Base-by-base conservation (phyloP, 1,140 invertebrate species). In the Maniola jurtina region DNA sequence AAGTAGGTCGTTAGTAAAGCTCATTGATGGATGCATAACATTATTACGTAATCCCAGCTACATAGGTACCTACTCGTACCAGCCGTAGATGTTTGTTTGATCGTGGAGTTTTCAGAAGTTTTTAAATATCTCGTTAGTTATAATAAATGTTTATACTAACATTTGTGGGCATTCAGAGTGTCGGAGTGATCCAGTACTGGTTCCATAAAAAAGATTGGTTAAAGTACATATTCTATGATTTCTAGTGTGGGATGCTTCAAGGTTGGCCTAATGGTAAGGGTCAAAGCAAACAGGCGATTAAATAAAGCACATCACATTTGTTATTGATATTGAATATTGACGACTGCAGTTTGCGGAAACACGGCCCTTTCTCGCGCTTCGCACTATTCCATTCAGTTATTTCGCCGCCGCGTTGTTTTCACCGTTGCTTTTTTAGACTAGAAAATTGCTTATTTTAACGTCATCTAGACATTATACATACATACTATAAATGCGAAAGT, bases 31-130 rank as follows among this genome's bases (percentile, higher is more conserved):
- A 50, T 36, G 25, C 16, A 55, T 47, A 54, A 47, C 48, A 42
- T 8, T 42, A 61, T 61, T 55, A 15, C 59, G 10, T 55, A 62
- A 52, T 38, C 42, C 42, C 13, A 52, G 59, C 52, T 70, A 62
- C 15, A 40, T 35, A 25, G 25, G n/a, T n/a, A n/a, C n/a, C 25
- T 25, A 25, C 25, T 25, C 25, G 25, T 25, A 60, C 52, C 13
- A 42, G 15, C 35, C 16, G 61, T 45, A 61, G 16, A 54, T 61
- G 47, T 5, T 56, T 57, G 56, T 66, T 61, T 66, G 48, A 48
- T 40, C 40, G 45, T 61, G 16, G 16, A 58, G 38, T 71, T 71
- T 66, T 64, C 36, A 61, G 69, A 66, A 71, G 50, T 71, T 61
- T 40, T 59, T 35, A 25, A 61, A 61, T 64, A 64, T 66, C 61